A percentile compares a stretch with the other conserved stretches of the same genome.
phyloP scores from a whole-genome alignment of 2,888 invertebrate genomes.

The Clusia tigrina region DNA sequence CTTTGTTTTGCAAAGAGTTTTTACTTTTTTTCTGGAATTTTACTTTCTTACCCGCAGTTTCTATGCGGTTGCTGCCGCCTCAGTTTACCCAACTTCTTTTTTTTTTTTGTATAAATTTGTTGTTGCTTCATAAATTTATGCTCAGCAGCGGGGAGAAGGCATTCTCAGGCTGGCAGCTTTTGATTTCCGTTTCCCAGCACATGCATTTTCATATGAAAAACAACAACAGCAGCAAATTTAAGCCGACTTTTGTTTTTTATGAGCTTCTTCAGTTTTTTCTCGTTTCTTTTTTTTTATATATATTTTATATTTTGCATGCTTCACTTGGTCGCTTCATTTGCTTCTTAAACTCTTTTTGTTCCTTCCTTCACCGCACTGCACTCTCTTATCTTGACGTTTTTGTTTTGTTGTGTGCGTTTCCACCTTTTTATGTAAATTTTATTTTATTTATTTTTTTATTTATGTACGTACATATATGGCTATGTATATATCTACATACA shows the following conservation, averaged over 20 bases:
- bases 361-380: conserved; percentile 12
- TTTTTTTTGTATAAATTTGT: not conserved
- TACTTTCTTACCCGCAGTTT: not conserved
- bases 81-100: not conserved
- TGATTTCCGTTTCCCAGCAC: conserved; percentile 59
- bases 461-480: too few relatives aligned
- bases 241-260: conserved; percentile 48
- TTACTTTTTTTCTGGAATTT: not conserved
- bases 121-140: conserved; percentile 24
- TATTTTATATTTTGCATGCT: too few relatives aligned
- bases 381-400: conserved; percentile 18
- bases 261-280: conserved; percentile 20
- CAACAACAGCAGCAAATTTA: conserved; percentile 16
- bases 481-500: too few relatives aligned
- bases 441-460: conserved; percentile 15
- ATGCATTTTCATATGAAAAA: conserved; percentile 42
- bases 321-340: conserved; percentile 51
- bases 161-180: conserved; percentile 44
- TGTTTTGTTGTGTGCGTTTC: conserved; percentile 1
- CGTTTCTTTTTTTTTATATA: too few relatives aligned
- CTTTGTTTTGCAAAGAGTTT: not conserved
- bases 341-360: conserved; percentile 10
- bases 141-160: conserved; percentile 9
- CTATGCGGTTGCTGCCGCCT: not conserved
- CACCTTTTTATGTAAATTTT: conserved; percentile 12